Percentiles rank a stretch among this genome's conserved stretches.
phyloP scores from a whole-genome alignment of 1,140 invertebrate genomes.

The Antheraea mylitta region DNA sequence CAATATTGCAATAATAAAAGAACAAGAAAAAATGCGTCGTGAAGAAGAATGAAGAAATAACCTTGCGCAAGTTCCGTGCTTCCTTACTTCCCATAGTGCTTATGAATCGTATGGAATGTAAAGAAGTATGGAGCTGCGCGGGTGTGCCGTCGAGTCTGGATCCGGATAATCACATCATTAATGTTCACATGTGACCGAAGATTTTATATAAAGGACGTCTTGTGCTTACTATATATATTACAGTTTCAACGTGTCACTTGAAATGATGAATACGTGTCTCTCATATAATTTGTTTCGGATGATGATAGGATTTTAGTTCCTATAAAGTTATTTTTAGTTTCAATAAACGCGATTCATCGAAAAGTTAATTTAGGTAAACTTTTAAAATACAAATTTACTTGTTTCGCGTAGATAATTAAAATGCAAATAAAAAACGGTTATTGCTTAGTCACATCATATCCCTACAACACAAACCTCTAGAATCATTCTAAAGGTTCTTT shows the following conservation, averaged over 20 bases:
- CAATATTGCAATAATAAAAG: neutral
- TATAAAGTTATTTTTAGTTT: neutral
- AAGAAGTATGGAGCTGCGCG: conserved; percentile 95
- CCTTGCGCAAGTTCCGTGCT: conserved; percentile 91
- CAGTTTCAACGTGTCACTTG: conserved; percentile 30
- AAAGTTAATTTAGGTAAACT: neutral
- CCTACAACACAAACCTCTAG: too few relatives aligned
- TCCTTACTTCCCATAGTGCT: conserved; percentile 97
- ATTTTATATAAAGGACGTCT: conserved; percentile 12
- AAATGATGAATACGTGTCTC: conserved; percentile 10
- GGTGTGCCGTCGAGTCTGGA: conserved; percentile 50
- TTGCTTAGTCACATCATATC: neutral
- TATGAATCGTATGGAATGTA: conserved; percentile 95
- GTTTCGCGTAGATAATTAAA: neutral
- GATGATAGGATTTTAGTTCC: neutral
- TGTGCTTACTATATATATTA: conserved; percentile 14
- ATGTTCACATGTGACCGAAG: conserved; percentile 4
- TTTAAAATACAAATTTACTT: neutral
- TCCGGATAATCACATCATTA: conserved; percentile 20
- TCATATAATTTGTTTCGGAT: neutral
- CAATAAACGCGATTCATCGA: neutral
- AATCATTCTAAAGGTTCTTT: too few relatives aligned
- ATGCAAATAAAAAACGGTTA: neutral
- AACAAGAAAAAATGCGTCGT: conserved; percentile 6
- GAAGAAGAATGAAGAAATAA: conserved; percentile 58